Percentiles rank a stretch among this genome's conserved stretches.
Evolutionary conservation across 2,113 vertebrate species (phyloP).

Genomic region (Papio anubis): DNA sequence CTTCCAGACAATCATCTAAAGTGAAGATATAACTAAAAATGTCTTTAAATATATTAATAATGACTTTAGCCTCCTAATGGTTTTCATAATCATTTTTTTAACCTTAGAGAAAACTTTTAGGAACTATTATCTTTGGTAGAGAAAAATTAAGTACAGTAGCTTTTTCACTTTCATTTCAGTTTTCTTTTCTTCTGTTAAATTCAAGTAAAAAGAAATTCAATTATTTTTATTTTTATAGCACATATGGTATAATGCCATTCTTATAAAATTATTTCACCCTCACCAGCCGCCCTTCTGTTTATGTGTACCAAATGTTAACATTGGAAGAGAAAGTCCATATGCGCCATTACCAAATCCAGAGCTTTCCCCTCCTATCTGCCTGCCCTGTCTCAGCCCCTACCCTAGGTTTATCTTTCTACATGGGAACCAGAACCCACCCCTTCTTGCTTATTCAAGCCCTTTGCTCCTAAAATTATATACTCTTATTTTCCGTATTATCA

Average conservation of each 20-base stretch:
- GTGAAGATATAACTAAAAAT: background rate
- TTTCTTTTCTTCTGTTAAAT: slow-evolving; percentile 6
- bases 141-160: slow-evolving; percentile 16
- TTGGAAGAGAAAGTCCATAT: background rate
- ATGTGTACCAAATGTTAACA: background rate
- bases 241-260: slow-evolving; percentile 23
- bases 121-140: background rate
- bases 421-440: background rate
- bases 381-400: background rate
- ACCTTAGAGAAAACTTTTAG: slow-evolving; percentile 5
- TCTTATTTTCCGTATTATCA: background rate
- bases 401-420: background rate
- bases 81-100: slow-evolving; percentile 41
- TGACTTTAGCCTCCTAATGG: background rate
- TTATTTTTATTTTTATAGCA: slow-evolving; percentile 35
- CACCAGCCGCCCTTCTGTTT: background rate
- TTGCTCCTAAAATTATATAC: slow-evolving; percentile 22
- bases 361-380: too few species aligned
- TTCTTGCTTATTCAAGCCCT: background rate
- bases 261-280: background rate
- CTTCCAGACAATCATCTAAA: background rate
- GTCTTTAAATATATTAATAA: slow-evolving; percentile 28
- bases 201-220: slow-evolving; percentile 32
- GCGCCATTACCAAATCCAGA: background rate
- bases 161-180: slow-evolving; percentile 15